Conservation (phyloP, 2,888 invertebrate genomes). For the Neoaliturus tenellus region DNA sequence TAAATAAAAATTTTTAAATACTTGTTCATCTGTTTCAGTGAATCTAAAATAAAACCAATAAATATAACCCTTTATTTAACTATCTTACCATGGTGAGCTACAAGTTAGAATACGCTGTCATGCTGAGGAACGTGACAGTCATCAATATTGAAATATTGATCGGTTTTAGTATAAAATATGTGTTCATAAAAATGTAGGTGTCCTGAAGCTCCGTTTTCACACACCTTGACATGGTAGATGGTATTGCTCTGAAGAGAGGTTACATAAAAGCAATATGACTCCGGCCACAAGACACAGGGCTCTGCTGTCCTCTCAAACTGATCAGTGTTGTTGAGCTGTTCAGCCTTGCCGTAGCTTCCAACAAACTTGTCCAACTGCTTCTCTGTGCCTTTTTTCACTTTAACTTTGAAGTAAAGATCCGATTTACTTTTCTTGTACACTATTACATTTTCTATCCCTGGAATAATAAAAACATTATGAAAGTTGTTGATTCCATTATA, state of each 20-base stretch:
- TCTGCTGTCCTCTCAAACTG: background rate
- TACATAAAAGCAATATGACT: background rate
- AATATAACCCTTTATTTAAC: too few species aligned
- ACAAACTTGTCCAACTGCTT: slow-evolving; percentile 10
- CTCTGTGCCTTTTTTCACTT: background rate
- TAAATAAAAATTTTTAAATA: too few species aligned
- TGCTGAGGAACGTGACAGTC: too few species aligned
- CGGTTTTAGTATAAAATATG: too few species aligned
- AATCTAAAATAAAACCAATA: too few species aligned
- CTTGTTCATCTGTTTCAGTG: too few species aligned
- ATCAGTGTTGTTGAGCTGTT: background rate
- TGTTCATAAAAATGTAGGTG: too few species aligned
- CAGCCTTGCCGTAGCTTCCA: background rate
- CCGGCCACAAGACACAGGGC: slow-evolving; percentile 21
- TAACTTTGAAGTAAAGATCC: slow-evolving; percentile 9
- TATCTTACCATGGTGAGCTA: too few species aligned
- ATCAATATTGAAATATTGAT: too few species aligned
- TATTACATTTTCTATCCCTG: slow-evolving; percentile 3
- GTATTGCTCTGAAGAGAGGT: background rate
- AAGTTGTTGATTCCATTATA: too few species aligned
- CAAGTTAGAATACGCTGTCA: too few species aligned
- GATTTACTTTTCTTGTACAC: slow-evolving; percentile 21
- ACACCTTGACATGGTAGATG: slow-evolving; percentile 6
- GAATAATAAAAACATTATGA: background rate
- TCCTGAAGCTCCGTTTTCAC: background rate